Conservation (phyloP, 2,797 vertebrate species). For the Dendrocincla tyrannina region DNA sequence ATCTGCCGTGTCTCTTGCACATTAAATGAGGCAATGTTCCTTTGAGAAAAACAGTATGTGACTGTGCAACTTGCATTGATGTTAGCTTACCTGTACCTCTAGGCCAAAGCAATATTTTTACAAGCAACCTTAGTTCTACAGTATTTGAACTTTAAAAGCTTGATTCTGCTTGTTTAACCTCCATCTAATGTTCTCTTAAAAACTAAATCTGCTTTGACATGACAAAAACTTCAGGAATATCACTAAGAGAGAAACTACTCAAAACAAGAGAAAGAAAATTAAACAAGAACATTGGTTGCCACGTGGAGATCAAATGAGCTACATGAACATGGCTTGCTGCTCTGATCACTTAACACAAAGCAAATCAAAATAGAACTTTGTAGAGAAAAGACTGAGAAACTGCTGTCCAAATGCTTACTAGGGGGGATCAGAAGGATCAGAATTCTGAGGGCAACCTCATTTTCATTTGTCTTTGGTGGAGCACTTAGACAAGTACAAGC, state of each 20-base stretch:
- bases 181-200: background rate
- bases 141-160: background rate
- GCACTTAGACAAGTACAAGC: background rate
- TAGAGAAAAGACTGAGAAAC: background rate
- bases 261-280: background rate
- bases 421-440: background rate
- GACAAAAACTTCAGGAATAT: background rate
- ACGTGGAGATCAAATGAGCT: background rate
- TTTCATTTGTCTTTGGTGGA: background rate
- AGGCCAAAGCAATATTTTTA: background rate
- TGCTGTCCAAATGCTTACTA: background rate
- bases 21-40: background rate
- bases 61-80: background rate
- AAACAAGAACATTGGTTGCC: background rate
- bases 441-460: background rate
- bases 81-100: background rate
- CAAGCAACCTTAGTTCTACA: background rate
- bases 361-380: background rate
- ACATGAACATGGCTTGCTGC: background rate
- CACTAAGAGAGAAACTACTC: background rate
- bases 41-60: background rate
- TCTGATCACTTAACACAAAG: background rate
- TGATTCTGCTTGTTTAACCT: background rate
- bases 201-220: background rate
- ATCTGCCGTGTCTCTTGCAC: background rate